Evolutionary conservation across 2,113 vertebrate genomes (phyloP), one percentile per base, ranked within the genome.

Genomic region (Ondatra zibethicus): DNA sequence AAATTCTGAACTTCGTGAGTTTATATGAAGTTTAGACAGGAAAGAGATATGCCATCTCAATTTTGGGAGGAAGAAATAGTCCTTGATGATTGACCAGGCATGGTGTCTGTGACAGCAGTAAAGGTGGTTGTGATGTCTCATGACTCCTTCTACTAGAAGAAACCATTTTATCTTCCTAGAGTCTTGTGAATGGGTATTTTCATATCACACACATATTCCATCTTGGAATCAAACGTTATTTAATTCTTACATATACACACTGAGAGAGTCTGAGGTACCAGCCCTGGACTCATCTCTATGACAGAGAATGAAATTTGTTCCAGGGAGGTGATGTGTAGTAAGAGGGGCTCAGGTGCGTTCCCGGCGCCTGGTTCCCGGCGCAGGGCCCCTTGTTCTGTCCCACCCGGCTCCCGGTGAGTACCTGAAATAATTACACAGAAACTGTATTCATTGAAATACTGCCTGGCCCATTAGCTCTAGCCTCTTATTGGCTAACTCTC

Each of bases 191-290:
- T 73, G 13, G 1, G 8, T 29, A 1, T 70, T 81, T 90, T 91
- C 52, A 68, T 2, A 75, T 12, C 55, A n/a, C 47, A 55, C 42
- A 55, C 11, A 17, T 12, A 47, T 52, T n/a, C 27, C 3, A 1
- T 9, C 65, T 92, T 91, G 87, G n/a, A 89, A 42, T 91, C 85
- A 86, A 92, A n/a, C 11, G n/a, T 95, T 88, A 65, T 70, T 52
- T 88, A 82, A 77, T 84, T 94, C 94, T 94, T 89, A 77, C 66
- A 89, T 61, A 55, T 45, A 63, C 19, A n/a, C 11, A 86, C 25
- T 13, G 7, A 86, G 3, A 25, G 25, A 78, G 36, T 65, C 90
- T 92, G 29, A 23, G 45, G 6, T 63, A 25, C 33, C 19, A 88
- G 12, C 21, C 12, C 55, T 77, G 36, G 16, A 45, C 3, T 75